A percentile compares a stretch with the other conserved stretches of the same genome.
Conservation (phyloP, 2,888 invertebrate species). For the Calliopum simillimum region DNA sequence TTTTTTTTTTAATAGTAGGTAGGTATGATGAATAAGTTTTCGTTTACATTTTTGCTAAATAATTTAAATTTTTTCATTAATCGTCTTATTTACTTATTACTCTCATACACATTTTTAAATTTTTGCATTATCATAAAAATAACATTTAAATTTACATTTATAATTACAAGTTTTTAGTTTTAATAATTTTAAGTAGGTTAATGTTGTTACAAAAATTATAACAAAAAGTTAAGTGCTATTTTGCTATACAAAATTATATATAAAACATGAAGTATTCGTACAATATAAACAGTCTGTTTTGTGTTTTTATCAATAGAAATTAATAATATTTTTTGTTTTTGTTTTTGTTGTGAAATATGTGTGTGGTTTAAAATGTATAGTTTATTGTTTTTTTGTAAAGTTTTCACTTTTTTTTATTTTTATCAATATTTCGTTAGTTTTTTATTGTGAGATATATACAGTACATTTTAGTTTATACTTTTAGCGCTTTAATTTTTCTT, state of each 20-base stretch:
- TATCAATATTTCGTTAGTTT: conserved; percentile 31
- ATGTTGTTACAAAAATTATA: conserved; percentile 22
- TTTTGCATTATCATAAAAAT: conserved; percentile 10
- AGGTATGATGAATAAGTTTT: background rate
- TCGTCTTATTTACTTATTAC: conserved; percentile 31
- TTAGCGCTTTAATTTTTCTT: no score
- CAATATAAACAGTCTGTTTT: conserved; percentile 1
- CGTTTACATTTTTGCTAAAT: conserved; percentile 18
- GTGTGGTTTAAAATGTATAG: no score
- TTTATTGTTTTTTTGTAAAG: background rate
- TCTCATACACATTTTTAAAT: background rate
- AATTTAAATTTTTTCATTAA: conserved; percentile 3
- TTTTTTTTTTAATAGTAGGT: conserved; percentile 16
- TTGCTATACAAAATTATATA: conserved; percentile 1
- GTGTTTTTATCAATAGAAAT: conserved; percentile 13
- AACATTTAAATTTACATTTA: background rate
- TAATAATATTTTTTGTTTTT: background rate
- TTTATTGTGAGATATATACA: background rate
- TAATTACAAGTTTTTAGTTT: conserved; percentile 35
- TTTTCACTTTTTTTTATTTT: conserved; percentile 29
- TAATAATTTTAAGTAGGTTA: background rate
- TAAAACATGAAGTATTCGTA: no score
- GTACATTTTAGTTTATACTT: conserved; percentile 5
- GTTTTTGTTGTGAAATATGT: background rate
- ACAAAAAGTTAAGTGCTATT: background rate